These are phyloP conservation scores for Synanceia verrucosa DNA, from an alignment of 2,797 vertebrate species.

Conservation along the genomic window DNA sequence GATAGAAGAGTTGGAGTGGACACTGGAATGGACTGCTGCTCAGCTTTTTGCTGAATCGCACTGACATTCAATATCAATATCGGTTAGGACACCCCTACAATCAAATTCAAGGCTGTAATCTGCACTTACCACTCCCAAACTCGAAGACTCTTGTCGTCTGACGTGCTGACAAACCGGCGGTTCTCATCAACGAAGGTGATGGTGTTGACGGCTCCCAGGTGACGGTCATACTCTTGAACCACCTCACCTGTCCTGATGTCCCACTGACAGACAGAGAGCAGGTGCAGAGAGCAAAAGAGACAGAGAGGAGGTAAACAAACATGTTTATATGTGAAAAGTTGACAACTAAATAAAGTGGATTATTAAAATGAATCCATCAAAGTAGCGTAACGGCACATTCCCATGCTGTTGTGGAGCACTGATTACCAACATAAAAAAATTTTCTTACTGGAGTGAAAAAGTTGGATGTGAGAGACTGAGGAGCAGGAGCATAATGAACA, in stretches of 20 bases:
- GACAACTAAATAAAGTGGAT: not conserved
- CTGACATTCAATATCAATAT: no score
- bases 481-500: slow-evolving; percentile 3
- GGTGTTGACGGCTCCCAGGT: slow-evolving; percentile 98
- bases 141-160: slow-evolving; percentile 96
- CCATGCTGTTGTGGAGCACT: not conserved
- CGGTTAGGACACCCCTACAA: no score
- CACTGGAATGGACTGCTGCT: no score
- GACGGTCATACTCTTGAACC: slow-evolving; percentile 97
- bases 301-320: slow-evolving; percentile 3
- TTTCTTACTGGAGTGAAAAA: not conserved
- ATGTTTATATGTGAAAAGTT: not conserved
- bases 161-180: slow-evolving; percentile 97
- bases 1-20: no score
- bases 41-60: no score
- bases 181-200: slow-evolving; percentile 99
- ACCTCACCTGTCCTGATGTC: slow-evolving; percentile 94
- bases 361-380: not conserved
- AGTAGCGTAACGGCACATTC: not conserved
- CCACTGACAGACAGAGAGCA: slow-evolving; percentile 81
- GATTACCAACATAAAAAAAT: slow-evolving; percentile 11
- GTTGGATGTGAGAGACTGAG: slow-evolving; percentile 2
- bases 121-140: slow-evolving; percentile 97
- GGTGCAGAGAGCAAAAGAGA: not conserved
- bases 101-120: not conserved